phyloP scores from a whole-genome alignment of 2,113 vertebrate species.

The Xerus inauris region DNA sequence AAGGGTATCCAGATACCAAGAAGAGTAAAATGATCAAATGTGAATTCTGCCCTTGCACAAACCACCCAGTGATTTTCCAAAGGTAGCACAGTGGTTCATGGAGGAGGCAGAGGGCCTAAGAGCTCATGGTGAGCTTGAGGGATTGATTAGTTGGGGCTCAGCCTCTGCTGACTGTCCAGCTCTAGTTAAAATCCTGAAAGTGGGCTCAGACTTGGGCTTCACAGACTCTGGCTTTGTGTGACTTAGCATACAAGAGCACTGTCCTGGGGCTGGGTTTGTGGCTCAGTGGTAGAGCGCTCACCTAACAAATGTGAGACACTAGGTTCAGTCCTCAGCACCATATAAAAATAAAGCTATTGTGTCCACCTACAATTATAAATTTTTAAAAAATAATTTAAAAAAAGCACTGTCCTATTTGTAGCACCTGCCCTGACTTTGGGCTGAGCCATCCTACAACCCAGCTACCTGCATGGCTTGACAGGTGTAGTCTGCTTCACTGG shows the following conservation, averaged over 20 bases:
- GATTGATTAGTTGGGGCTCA: fast-evolving
- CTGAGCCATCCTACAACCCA: neutral
- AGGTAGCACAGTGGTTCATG: neutral
- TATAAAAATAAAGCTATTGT: too few relatives aligned
- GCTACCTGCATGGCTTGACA: too few relatives aligned
- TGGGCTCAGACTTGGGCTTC: neutral
- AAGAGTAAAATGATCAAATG: neutral
- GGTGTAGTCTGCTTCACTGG: neutral
- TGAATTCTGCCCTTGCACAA: neutral
- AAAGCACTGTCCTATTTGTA: fast-evolving
- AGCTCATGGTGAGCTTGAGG: fast-evolving
- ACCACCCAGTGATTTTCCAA: neutral
- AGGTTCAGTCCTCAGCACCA: too few relatives aligned
- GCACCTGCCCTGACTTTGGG: neutral
- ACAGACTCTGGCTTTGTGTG: fast-evolving
- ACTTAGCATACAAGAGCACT: fast-evolving
- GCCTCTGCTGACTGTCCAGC: fast-evolving
- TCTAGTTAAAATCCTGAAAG: too few relatives aligned
- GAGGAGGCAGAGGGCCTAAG: neutral
- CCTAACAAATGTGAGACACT: too few relatives aligned
- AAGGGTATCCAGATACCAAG: fast-evolving
- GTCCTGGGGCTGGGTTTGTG: too few relatives aligned
- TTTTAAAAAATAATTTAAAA: too few relatives aligned
- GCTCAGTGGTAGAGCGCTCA: too few relatives aligned
- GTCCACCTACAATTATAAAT: too few relatives aligned